A percentile compares a stretch with the other conserved stretches of the same genome.
phyloP scores from a whole-genome alignment of 2,113 vertebrate genomes.

The Melozone crissalis region DNA sequence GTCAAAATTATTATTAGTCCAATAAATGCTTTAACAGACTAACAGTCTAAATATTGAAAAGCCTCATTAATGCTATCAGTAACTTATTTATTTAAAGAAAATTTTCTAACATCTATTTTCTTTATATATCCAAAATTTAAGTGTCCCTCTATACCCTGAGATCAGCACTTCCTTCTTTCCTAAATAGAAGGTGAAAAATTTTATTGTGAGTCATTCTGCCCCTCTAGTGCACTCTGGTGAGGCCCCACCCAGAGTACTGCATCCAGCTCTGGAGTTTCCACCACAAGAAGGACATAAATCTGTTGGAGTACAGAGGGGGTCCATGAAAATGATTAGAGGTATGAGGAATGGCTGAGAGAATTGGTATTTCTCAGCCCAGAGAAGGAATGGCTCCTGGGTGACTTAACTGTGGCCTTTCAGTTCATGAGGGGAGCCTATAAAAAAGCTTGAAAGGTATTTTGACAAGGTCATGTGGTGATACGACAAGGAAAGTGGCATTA shows the following conservation, averaged over 20 bases:
- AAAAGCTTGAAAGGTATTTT: background rate
- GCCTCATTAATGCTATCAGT: background rate
- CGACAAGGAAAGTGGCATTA: background rate
- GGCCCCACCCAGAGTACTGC: background rate
- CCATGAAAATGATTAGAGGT: background rate
- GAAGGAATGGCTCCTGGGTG: accelerated
- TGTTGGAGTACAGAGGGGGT: background rate
- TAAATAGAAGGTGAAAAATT: background rate
- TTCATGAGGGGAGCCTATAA: background rate
- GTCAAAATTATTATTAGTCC: background rate
- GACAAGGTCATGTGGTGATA: background rate
- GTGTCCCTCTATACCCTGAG: background rate
- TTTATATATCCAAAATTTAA: background rate
- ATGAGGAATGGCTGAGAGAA: background rate
- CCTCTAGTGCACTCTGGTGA: background rate
- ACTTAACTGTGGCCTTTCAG: background rate
- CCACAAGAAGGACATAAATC: background rate
- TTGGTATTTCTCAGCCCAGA: background rate
- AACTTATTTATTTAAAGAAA: background rate
- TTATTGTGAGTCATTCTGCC: background rate
- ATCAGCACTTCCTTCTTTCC: background rate
- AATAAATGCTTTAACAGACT: background rate
- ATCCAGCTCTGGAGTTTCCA: background rate
- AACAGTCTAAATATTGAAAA: background rate
- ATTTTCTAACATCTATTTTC: background rate